Base-by-base conservation (phyloP, 2,797 vertebrate genomes). In the Typhlichthys eigenmanni region DNA sequence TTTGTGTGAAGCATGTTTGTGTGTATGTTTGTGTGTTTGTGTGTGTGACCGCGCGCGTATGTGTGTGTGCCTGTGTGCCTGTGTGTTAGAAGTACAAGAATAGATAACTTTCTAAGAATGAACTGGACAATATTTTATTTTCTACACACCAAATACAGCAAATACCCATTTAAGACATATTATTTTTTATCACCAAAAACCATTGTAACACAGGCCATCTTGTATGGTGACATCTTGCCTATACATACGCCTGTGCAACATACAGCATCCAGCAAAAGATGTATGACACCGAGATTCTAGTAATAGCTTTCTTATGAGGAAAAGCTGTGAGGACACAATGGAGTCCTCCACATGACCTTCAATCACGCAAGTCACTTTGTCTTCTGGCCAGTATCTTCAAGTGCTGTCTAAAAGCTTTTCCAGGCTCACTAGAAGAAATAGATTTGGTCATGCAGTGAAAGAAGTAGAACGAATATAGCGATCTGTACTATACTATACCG, bases 391-490 rank as follows among this genome's bases (percentile, higher is more conserved):
- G 75, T 67, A 80, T 87, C 82, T 84, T 79, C 55, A 24, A 82
- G 75, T 61, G 58, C 55, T 47, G 6, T 68, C 85, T 90, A 86
- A 89, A 88, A 89, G 88, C 88, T 86, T 87, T 83, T 83, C 62
- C 68, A 55, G 72, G 69, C 75, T 83, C 82, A 79, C 87, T 87
- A 84, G 85, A 88, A 78, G 75, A 85, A 88, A 88, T 88, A 82
- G 86, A 89, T 88, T 89, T 81, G 74, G 85, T 86, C 87, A 80
- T 85, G 81, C 80, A 80, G 86, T 82, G 88, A 85, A 79, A 29
- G 76, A 85, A 72, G 81, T 79, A 79, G 79, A 82, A 82, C 82
- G 63, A 83, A 80, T 88, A 76, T 64, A 67, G 64, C 74, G 78
- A 89, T 89, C 87, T 78, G 86, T 88, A 78, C 67, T 17, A 68